phyloP scores from a whole-genome alignment of 2,888 invertebrate genomes.

The Spatulosminthurus flaviceps region DNA sequence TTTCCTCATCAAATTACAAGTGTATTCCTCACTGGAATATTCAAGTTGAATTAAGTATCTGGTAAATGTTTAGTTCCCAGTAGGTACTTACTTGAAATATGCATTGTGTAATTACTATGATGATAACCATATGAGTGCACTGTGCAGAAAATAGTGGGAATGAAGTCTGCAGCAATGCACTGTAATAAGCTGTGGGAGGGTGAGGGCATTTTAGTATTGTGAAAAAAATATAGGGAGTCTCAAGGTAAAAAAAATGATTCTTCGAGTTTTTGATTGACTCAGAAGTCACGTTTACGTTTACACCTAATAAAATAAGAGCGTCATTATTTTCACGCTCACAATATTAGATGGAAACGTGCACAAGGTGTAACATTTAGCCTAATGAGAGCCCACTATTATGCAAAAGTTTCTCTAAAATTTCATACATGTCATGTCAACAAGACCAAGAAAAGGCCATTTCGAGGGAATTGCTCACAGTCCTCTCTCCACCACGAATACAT shows the following conservation, averaged over 20 bases:
- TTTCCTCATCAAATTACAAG: too few relatives aligned
- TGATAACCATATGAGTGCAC: background rate
- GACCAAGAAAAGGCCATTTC: conserved; percentile 4
- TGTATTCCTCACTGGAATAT: too few relatives aligned
- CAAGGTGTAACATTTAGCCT: conserved; percentile 39
- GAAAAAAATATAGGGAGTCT: background rate
- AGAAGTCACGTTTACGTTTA: conserved; percentile 41
- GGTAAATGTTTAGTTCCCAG: too few relatives aligned
- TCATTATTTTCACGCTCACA: conserved; percentile 23
- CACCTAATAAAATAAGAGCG: conserved; percentile 39
- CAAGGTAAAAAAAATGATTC: conserved; percentile 1
- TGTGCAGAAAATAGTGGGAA: background rate
- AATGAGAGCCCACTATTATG: conserved; percentile 32
- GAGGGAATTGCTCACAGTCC: background rate
- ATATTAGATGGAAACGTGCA: conserved; percentile 34
- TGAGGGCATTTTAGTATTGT: background rate
- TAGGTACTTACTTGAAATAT: background rate
- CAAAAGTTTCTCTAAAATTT: conserved; percentile 25
- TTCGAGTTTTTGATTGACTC: conserved; percentile 29
- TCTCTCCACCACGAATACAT: background rate
- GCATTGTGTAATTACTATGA: background rate
- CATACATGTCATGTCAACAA: conserved; percentile 34
- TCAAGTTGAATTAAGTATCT: too few relatives aligned
- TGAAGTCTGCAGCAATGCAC: too few relatives aligned
- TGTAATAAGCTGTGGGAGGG: background rate